Evolutionary conservation across 2,113 vertebrate species (phyloP).

Genomic region (Columba livia): DNA sequence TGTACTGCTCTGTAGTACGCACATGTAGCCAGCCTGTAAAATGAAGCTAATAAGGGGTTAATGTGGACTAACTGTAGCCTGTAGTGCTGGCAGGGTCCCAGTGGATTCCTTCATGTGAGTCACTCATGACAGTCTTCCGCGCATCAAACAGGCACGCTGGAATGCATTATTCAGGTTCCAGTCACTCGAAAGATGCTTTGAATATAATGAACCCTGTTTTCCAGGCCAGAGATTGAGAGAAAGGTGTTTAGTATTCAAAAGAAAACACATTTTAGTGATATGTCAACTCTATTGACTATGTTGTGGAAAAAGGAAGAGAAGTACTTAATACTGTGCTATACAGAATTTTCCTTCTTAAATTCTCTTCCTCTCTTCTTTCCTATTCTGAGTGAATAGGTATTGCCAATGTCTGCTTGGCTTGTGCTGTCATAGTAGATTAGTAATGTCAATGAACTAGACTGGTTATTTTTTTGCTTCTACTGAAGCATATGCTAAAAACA

Average conservation of each 20-base stretch:
- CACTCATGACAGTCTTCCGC: background rate
- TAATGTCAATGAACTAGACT: background rate
- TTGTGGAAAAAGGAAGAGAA: background rate
- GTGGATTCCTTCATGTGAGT: background rate
- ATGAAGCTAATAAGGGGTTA: background rate
- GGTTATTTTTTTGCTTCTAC: background rate
- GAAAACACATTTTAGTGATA: background rate
- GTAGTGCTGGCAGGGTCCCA: background rate
- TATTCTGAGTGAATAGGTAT: background rate
- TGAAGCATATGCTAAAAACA: background rate
- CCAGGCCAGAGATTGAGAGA: background rate
- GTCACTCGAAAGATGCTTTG: background rate
- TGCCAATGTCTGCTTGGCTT: conserved; percentile 29
- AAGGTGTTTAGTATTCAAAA: background rate
- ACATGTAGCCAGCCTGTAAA: background rate
- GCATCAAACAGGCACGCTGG: background rate
- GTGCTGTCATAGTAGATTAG: conserved; percentile 41
- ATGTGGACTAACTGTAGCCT: background rate
- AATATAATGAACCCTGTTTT: background rate
- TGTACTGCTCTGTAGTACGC: background rate
- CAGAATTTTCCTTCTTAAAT: background rate
- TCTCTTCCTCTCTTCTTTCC: background rate
- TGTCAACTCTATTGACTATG: background rate
- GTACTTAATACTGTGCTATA: background rate
- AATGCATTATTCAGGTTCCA: conserved; percentile 13